A percentile compares a stretch with the other conserved stretches of the same genome.
Evolutionary conservation across 2,113 vertebrate species (phyloP).

Genomic region (Bujurquina vittata): DNA sequence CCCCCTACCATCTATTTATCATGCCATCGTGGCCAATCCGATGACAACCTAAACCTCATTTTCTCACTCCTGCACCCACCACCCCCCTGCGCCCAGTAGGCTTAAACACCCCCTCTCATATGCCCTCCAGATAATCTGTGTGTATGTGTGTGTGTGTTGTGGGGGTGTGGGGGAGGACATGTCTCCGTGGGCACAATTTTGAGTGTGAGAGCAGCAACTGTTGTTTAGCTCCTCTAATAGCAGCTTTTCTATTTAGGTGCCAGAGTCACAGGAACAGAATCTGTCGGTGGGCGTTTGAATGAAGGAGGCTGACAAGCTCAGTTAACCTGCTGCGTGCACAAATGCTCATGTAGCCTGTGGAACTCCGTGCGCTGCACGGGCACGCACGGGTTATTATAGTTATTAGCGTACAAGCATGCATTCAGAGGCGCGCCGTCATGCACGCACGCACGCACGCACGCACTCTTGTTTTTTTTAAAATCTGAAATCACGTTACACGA

Average conservation of each 20-base stretch:
- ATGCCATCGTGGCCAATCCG: slow-evolving; percentile 27
- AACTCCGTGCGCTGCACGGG: slow-evolving; percentile 23
- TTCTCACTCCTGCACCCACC: slow-evolving; percentile 52
- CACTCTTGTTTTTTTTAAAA: neutral
- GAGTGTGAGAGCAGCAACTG: slow-evolving; percentile 65
- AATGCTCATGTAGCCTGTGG: slow-evolving; percentile 52
- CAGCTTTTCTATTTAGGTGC: slow-evolving; percentile 70
- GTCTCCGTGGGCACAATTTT: slow-evolving; percentile 45
- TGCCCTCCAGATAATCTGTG: slow-evolving; percentile 30
- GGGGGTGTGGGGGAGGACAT: slow-evolving; percentile 42
- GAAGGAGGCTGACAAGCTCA: slow-evolving; percentile 59
- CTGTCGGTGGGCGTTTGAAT: slow-evolving; percentile 74
- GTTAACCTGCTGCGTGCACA: slow-evolving; percentile 70
- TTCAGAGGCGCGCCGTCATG: neutral
- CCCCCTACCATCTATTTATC: slow-evolving; percentile 40
- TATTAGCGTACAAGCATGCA: neutral
- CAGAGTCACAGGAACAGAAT: slow-evolving; percentile 76
- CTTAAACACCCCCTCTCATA: slow-evolving; percentile 66
- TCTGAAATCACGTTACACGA: neutral
- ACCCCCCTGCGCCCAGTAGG: slow-evolving; percentile 34
- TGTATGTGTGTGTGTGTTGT: slow-evolving; percentile 22
- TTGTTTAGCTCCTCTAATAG: slow-evolving; percentile 71
- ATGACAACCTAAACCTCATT: slow-evolving; percentile 28
- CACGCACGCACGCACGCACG: neutral
- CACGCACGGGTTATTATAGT: neutral